A percentile compares a stretch with the other conserved stretches of the same genome.
Evolutionary conservation across 1,140 invertebrate species (phyloP).

Genomic region (Galleria mellonella): DNA sequence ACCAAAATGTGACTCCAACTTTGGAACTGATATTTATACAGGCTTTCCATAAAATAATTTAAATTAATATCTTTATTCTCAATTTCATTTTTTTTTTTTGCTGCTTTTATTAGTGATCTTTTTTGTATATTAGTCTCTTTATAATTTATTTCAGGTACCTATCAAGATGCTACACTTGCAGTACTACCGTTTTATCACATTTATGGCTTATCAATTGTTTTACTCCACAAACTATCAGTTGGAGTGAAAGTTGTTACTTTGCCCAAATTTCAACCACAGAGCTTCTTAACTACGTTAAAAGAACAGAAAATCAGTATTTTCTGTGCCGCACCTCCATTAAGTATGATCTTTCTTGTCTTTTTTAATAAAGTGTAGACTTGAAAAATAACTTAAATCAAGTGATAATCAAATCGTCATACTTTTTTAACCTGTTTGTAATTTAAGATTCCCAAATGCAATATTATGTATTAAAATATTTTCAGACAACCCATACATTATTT

Average conservation of each 20-base stretch:
- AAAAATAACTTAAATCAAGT: not conserved
- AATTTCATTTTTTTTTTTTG: no score
- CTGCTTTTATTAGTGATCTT: no score
- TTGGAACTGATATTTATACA: no score
- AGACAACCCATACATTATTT: no score
- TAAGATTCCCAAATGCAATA: no score
- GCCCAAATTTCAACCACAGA: conserved; percentile 82
- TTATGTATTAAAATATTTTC: no score
- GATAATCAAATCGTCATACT: no score
- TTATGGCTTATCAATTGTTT: conserved; percentile 80
- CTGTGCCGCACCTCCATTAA: conserved; percentile 77
- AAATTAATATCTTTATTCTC: no score
- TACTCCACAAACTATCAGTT: conserved; percentile 73
- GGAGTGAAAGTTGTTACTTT: conserved; percentile 82
- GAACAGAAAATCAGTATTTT: conserved; percentile 75
- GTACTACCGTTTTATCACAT: conserved; percentile 91
- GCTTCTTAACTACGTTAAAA: conserved; percentile 74
- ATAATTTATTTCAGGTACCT: not conserved
- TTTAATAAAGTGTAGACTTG: not conserved
- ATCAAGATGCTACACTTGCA: conserved; percentile 75
- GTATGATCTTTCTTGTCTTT: conserved; percentile 32
- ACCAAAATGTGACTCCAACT: no score
- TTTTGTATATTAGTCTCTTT: no score
- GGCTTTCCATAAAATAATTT: no score
- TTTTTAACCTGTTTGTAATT: no score